A percentile compares a stretch with the other conserved stretches of the same genome.
Conservation (phyloP, 2,888 invertebrate genomes). For the Plagiodera versicolora region DNA sequence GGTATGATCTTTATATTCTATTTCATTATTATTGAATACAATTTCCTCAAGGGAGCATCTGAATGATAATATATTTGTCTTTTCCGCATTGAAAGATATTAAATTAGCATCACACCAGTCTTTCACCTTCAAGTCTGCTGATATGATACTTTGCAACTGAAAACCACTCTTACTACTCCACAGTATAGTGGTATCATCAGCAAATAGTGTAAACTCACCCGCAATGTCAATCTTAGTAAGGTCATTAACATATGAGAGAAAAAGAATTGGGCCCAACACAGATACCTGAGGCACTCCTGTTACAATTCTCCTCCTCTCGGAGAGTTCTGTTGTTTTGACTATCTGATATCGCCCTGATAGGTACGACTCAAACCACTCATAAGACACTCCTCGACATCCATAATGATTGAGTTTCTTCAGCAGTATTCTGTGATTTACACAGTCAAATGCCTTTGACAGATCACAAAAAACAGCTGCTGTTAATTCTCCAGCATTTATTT, state of each 20-base stretch:
- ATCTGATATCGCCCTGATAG: constrained; percentile 5
- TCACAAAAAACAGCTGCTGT: neutral
- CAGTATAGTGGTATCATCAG: constrained; percentile 4
- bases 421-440: neutral
- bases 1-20: neutral
- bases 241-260: neutral
- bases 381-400: too few species aligned
- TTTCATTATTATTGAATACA: neutral
- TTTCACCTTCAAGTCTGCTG: neutral
- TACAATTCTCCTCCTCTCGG: neutral
- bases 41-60: constrained; percentile 2
- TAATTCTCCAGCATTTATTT: neutral
- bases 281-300: constrained; percentile 1
- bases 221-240: neutral
- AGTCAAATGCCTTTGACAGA: neutral
- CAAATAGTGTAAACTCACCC: neutral
- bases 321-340: neutral
- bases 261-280: neutral
- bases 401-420: too few species aligned
- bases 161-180: neutral
- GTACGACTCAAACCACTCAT: neutral
- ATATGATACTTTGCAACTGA: neutral
- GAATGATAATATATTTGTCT: neutral
- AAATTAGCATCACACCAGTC: constrained; percentile 3
- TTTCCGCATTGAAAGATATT: constrained; percentile 4